These are phyloP conservation scores for Erebia aethiops DNA, from an alignment of 2,888 invertebrate species.

Conservation along the genomic window DNA sequence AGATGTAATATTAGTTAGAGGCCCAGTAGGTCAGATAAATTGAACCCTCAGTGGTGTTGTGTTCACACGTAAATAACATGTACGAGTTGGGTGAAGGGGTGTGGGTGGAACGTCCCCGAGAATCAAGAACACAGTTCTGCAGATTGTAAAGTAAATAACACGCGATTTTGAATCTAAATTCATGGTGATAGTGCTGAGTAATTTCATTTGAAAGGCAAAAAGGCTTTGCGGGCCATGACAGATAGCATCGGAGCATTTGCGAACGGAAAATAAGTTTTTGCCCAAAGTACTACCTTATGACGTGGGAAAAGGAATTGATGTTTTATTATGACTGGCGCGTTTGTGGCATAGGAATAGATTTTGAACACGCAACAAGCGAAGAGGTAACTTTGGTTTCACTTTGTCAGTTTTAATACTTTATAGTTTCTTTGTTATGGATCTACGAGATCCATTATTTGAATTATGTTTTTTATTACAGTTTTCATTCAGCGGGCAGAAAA, in stretches of 20 bases:
- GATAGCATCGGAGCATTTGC: slow-evolving; percentile 63
- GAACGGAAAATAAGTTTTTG: slow-evolving; percentile 53
- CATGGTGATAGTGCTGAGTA: slow-evolving; percentile 44
- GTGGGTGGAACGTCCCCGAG: slow-evolving; percentile 53
- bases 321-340: slow-evolving; percentile 41
- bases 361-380: slow-evolving; percentile 75
- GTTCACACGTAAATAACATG: slow-evolving; percentile 83
- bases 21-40: slow-evolving; percentile 83
- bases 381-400: slow-evolving; percentile 72
- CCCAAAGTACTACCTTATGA: slow-evolving; percentile 56
- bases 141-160: slow-evolving; percentile 3
- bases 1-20: slow-evolving; percentile 77
- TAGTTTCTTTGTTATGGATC: slow-evolving; percentile 28
- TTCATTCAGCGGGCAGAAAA: too few species aligned
- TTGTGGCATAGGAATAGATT: slow-evolving; percentile 67
- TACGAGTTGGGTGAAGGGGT: slow-evolving; percentile 69
- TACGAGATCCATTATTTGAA: slow-evolving; percentile 7
- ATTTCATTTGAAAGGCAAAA: slow-evolving; percentile 36
- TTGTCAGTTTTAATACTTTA: slow-evolving; percentile 72
- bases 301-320: slow-evolving; percentile 47
- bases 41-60: slow-evolving; percentile 79
- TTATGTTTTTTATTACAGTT: neutral
- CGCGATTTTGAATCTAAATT: slow-evolving; percentile 47
- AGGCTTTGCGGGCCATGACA: slow-evolving; percentile 49
- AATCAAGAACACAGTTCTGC: slow-evolving; percentile 24